Evolutionary conservation across 2,888 invertebrate genomes (phyloP).

Genomic region (Tetanocera ferruginea): DNA sequence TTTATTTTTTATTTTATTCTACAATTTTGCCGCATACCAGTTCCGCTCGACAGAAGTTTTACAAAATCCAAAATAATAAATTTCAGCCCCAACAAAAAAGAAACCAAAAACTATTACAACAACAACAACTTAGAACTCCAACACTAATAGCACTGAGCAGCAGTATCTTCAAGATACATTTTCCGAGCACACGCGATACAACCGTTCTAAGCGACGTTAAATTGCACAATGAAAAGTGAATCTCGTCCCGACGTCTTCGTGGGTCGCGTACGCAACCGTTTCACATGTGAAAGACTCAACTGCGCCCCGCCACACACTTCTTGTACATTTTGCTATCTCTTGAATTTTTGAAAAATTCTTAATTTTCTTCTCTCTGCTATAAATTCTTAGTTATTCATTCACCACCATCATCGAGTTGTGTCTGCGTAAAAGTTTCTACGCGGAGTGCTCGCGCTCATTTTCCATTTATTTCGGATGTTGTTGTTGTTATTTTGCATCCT

Average conservation of each 20-base stretch:
- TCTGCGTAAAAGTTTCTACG: neutral
- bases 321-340: neutral
- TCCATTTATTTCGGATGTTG: neutral
- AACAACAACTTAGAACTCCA: neutral
- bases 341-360: neutral
- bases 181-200: constrained; percentile 42
- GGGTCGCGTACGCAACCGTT: constrained; percentile 24
- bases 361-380: neutral
- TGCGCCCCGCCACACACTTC: constrained; percentile 10
- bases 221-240: constrained; percentile 57
- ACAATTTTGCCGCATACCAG: neutral
- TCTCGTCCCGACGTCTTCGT: neutral
- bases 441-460: neutral
- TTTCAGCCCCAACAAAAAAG: neutral
- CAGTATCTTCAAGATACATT: neutral
- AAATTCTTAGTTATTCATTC: neutral
- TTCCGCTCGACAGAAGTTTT: constrained; percentile 30
- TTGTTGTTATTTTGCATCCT: too few relatives aligned
- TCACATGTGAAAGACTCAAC: neutral
- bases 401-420: neutral
- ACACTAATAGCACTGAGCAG: neutral
- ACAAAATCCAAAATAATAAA: constrained; percentile 17
- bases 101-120: constrained; percentile 17
- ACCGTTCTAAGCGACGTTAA: constrained; percentile 56
- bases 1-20: constrained; percentile 7